Evolutionary conservation across 2,888 invertebrate genomes (phyloP).

Genomic region (Crepidodera aurea): DNA sequence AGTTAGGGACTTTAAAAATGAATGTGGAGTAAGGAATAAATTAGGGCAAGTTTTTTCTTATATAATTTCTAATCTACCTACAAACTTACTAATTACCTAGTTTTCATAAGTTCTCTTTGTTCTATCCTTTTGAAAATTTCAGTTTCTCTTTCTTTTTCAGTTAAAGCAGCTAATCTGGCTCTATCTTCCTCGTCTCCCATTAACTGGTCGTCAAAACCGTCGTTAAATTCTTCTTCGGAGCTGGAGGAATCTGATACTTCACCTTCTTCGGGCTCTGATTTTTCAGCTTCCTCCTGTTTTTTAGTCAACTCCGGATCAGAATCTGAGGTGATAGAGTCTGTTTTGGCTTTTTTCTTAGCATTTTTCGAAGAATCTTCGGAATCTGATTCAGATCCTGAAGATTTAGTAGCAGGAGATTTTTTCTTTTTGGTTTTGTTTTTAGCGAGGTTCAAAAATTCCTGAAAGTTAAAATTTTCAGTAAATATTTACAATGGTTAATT

Average conservation of each 20-base stretch:
- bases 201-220: slow-evolving; percentile 95
- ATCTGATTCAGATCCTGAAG: slow-evolving; percentile 57
- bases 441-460: slow-evolving; percentile 84
- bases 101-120: slow-evolving; percentile 91
- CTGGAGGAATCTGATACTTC: slow-evolving; percentile 79
- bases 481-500: neutral
- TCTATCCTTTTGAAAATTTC: slow-evolving; percentile 97
- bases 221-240: slow-evolving; percentile 89
- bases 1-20: too few relatives aligned
- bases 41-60: slow-evolving; percentile 11
- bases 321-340: slow-evolving; percentile 50
- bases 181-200: slow-evolving; percentile 98
- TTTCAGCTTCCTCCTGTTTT: slow-evolving; percentile 55
- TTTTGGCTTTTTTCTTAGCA: slow-evolving; percentile 52
- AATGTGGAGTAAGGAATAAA: neutral
- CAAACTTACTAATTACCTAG: slow-evolving; percentile 64
- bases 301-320: slow-evolving; percentile 59
- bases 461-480: slow-evolving; percentile 32
- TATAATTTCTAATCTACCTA: slow-evolving; percentile 46
- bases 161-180: slow-evolving; percentile 87
- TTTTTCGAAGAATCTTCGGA: slow-evolving; percentile 55
- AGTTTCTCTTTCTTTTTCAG: slow-evolving; percentile 96
- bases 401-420: slow-evolving; percentile 59
- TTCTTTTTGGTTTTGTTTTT: slow-evolving; percentile 78
- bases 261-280: slow-evolving; percentile 86